Base-by-base conservation (phyloP, 2,113 vertebrate genomes). In the Cyanoramphus novaezelandiae region DNA sequence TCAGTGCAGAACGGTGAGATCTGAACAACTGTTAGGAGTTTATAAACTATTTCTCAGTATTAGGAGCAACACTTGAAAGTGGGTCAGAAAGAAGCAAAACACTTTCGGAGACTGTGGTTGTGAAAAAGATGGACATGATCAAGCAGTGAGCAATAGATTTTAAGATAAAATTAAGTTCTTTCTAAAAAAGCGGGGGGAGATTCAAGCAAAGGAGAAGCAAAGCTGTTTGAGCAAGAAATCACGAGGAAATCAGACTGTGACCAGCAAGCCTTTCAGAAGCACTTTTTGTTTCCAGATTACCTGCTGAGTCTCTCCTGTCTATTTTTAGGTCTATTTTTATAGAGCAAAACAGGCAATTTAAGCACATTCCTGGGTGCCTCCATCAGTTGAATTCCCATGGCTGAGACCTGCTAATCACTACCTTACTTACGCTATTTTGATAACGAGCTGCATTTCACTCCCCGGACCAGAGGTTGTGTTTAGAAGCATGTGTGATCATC, bases 371-470 rank as follows among this genome's bases (percentile, higher is more conserved):
- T 93, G 76, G 37, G 52, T 92, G 37, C 79, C 63, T 93, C n/a
- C 50, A 60, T 57, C 41, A 81, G 55, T 62, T 5, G 5, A 79
- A 60, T n/a, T 55, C 74, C 95, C 80, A 50, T 4, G 23, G 33
- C 77, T 86, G 76, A 77, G 46, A 37, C 77, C 47, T 92, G 20
- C 79, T 75, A 67, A 88, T 89, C 50, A 39, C 67, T 86, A 55
- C 76, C 41, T 84, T 65, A 74, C 85, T 93, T 93, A 67, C 50
- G 44, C 77, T 63, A 31, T 88, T 95, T 94, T 90, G 76, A 60
- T 85, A 88, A 78, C 46, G 74, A 93, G 52, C 57, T 94, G 65
- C 72, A 37, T 64, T 95, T 90, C 86, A 28, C 85, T 84, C 8
- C 1, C 1, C 3, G 72, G 62, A 95, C 88, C 65, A 63, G 82